Conservation (phyloP, 2,797 vertebrate species). For the Myotis planiceps region DNA sequence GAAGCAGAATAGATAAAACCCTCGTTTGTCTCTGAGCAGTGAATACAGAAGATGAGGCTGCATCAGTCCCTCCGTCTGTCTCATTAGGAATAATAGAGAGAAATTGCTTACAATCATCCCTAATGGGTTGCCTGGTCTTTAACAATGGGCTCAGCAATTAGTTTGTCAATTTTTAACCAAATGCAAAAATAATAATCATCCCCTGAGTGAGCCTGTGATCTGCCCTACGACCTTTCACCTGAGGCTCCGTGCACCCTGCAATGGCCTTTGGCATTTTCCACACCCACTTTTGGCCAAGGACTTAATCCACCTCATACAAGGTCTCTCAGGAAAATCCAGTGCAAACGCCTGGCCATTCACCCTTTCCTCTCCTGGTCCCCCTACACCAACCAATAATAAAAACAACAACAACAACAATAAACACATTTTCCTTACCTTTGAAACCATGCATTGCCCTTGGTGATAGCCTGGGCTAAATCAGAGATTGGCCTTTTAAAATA, state of each 20-base stretch:
- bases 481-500: background rate
- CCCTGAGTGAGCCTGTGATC: background rate
- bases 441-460: background rate
- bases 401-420: too few relatives aligned
- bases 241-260: too few relatives aligned
- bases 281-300: background rate
- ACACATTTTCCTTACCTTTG: background rate
- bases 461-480: background rate
- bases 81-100: constrained; percentile 72
- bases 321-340: background rate
- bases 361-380: background rate
- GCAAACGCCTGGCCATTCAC: background rate
- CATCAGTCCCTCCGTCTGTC: background rate
- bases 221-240: constrained; percentile 15
- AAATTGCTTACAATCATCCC: constrained; percentile 68
- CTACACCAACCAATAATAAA: background rate
- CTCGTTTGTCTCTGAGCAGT: constrained; percentile 34
- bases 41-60: constrained; percentile 47
- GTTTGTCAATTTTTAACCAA: constrained; percentile 70
- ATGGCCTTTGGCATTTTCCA: background rate
- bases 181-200: constrained; percentile 66
- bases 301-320: background rate
- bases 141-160: constrained; percentile 69
- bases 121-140: constrained; percentile 35
- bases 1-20: constrained; percentile 55